These are phyloP conservation scores for Lophotriccus pileatus DNA, from an alignment of 2,797 vertebrate genomes.

Conservation along the genomic window DNA sequence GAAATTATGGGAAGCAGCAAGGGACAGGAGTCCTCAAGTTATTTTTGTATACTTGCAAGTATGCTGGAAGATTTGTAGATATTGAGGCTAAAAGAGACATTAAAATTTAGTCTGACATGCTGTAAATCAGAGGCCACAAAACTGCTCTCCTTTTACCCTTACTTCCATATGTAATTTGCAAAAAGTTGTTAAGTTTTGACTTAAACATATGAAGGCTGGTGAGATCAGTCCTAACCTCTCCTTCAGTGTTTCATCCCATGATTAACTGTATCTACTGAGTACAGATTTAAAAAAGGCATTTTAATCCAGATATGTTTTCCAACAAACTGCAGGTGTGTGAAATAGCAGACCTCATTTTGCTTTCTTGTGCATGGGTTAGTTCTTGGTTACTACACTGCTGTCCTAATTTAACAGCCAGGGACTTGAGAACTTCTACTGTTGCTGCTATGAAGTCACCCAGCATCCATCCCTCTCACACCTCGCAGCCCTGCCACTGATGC, in stretches of 20 bases:
- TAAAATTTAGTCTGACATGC: background rate
- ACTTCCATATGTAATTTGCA: accelerated
- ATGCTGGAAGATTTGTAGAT: background rate
- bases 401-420: background rate
- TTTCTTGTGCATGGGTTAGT: background rate
- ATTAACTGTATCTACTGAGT: background rate
- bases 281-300: background rate
- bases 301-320: background rate
- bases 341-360: background rate
- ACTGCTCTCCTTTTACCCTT: background rate
- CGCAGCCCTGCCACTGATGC: background rate
- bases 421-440: background rate
- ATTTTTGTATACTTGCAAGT: background rate
- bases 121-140: background rate
- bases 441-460: background rate
- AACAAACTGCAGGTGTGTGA: background rate
- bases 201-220: background rate
- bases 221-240: background rate
- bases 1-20: background rate
- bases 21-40: background rate
- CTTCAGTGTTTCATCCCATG: background rate
- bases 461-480: background rate
- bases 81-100: background rate
- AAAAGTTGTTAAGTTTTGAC: background rate
- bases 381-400: background rate